Base-by-base conservation (phyloP, 2,797 vertebrate genomes). In the Percopsis omiscomaycus region DNA sequence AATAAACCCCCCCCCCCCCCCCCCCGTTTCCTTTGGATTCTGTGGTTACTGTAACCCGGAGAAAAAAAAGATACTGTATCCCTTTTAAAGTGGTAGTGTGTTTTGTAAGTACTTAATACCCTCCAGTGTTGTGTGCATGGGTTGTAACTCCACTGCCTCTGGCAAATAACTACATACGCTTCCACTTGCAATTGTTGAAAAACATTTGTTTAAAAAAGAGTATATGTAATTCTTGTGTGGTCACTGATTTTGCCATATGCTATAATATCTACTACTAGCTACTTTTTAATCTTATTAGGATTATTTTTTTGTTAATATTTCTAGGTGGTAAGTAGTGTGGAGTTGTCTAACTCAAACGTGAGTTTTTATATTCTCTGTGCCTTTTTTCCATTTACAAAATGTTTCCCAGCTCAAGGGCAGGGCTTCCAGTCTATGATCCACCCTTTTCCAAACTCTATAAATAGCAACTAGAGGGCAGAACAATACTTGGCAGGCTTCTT, bases 401-500 rank as follows among this genome's bases (percentile, higher is more conserved):
- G 58, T 74, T 59, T 86, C 66, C 74, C 69, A 67, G 74, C 70
- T 80, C 72, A 81, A 66, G 32, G 75, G 77, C 66, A 64, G 72
- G 75, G 74, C 75, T 73, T 61, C 68, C 74, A 72, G 79, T 86
- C 72, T 71, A 82, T 61, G 63, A 64, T 71, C 71, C 77, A 80
- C 73, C 77, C 75, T 82, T 85, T 86, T 78, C 75, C 68, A 86
- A 74, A 84, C 74, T 63, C 86, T 91, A 90, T 88, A 86, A 89
- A 90, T 92, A 90, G 82, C 81, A 83, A 69, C 67, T 81, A 78
- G 68, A 71, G 64, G 74, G 71, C 76, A 77, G 69, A 85, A 87
- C 81, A 86, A 87, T 87, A 72, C 74, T 73, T 68, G 28, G 64
- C 69, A 76, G 59, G 57, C 68, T 80, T 82, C 75, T 76, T 79